Evolutionary conservation across 2,888 invertebrate genomes (phyloP), one percentile per base, ranked within the genome.

Genomic region (Ennomos quercinarius): DNA sequence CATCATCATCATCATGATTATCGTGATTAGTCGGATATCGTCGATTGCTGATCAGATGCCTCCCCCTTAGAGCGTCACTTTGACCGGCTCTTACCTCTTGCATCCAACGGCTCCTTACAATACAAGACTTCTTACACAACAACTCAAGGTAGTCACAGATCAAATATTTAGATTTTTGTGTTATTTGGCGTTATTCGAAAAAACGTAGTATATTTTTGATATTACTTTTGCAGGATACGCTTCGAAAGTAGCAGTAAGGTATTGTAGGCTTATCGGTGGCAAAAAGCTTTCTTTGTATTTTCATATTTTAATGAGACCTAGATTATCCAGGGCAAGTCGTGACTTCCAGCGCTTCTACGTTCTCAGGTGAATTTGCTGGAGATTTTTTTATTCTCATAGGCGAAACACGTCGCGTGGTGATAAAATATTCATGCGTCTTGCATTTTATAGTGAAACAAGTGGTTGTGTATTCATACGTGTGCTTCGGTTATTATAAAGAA

Each of bases 381-480:
- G 37, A 17, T 11, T 59, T 63, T 67, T 68, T 55, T 36, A 27
- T 47, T 65, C 38, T 38, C 27, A 57, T 47, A 78, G 68, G 57
- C 77, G 57, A 66, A 71, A 66, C 80, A 81, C 81, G 80, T 77
- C 40, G 59, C 46, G 37, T 59, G 50, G 47, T 67, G 59, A 69
- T 73, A 77, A 70, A 66, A 73, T 75, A 81, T 79, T 75, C 78
- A 77, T 64, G 69, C 64, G 66, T 71, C 70, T 72, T 75, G 67
- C 69, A 73, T 74, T 73, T 73, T 71, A 63, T 64, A 71, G 70
- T 50, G 46, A 52, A 59, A 52, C 53, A 56, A 41, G 46, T 46
- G 51, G 55, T 67, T 68, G 41, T 39, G 59, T 65, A 66, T 64
- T 61, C 64, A 66, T 58, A 60, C 47, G n/a, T 40, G 53, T 57